phyloP scores from a whole-genome alignment of 1,140 invertebrate species.

The Dreissena rostriformis region DNA sequence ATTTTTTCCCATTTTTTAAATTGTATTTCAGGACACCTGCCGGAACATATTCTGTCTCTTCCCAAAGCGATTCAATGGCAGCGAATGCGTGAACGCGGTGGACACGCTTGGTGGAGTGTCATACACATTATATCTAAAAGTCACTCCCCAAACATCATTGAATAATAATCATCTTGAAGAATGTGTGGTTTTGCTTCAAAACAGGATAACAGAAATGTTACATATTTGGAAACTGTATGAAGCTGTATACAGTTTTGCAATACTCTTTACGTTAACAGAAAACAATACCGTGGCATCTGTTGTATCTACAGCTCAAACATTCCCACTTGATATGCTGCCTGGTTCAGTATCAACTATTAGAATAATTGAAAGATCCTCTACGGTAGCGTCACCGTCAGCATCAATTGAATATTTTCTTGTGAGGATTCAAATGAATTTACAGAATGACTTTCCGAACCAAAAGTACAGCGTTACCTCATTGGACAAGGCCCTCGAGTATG shows the following conservation, averaged over 20 bases:
- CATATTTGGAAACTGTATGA: not conserved
- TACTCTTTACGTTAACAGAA: not conserved
- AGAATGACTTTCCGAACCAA: not conserved
- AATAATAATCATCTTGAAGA: not conserved
- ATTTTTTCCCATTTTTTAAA: not conserved
- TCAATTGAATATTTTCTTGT: not conserved
- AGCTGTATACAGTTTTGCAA: not conserved
- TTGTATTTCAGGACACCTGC: slow-evolving; percentile 22
- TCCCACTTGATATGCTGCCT: not conserved
- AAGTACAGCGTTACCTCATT: not conserved
- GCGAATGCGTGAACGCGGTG: slow-evolving; percentile 7
- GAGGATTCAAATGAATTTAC: too few species aligned
- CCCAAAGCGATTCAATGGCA: slow-evolving; percentile 10
- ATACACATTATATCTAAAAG: slow-evolving; percentile 4
- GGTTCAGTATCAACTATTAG: not conserved
- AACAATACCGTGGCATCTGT: too few species aligned
- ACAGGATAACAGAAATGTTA: not conserved
- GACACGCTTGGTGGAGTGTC: slow-evolving; percentile 17
- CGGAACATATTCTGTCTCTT: slow-evolving; percentile 19
- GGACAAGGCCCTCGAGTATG: not conserved
- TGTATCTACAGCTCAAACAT: too few species aligned
- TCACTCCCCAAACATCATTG: not conserved
- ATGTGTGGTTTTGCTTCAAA: not conserved
- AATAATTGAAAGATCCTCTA: not conserved
- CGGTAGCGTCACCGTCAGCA: not conserved